Base-by-base conservation (phyloP, 53 echinoderm and acorn worm species). In the Zoroaster sp. region DNA sequence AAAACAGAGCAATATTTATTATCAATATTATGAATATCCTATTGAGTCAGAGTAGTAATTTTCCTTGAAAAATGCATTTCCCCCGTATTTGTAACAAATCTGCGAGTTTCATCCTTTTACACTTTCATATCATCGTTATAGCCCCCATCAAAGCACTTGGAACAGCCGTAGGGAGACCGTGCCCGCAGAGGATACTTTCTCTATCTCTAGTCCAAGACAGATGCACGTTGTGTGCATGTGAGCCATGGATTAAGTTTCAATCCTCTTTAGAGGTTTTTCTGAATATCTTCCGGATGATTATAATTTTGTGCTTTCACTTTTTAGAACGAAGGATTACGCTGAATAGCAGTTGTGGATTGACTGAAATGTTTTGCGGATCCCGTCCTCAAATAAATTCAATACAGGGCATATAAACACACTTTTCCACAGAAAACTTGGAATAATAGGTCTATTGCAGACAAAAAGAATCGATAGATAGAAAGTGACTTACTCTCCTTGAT, bases 161-260 rank as follows among this genome's bases (percentile, higher is more conserved):
- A 63, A 79, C 79, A 79, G 79, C 63, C 79, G 79, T 63, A 1
- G 76, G 35, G 40, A 39, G 11, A 47, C 79, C 12, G 51, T 6
- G 20, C 36, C 23, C n/a, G 63, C 33, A 20, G 40, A 40, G 28
- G 63, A 39, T 21, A 79, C 79, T 65, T 79, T 51, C 53, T 34
- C 14, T 38, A 20, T 40, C 55, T 12, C 21, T 39, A 9, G 40
- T 37, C 79, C 25, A 59, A 55, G 54, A 79, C n/a, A 23, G 11
- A 36, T 54, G 79, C 79, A 79, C 39, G 79, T 8, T 63, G 79
- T 36, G 20, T 4, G 73, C 10, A 8, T 2, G 35, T 33, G 43
- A n/a, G n/a, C 12, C 18, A 38, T 21, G 82, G 42, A 25, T 67
- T 43, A 42, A 4, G 42, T 82, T 82, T 67, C 80, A 66, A 4